Conservation (phyloP, 2,113 vertebrate species). For the Ciconia maguari region DNA sequence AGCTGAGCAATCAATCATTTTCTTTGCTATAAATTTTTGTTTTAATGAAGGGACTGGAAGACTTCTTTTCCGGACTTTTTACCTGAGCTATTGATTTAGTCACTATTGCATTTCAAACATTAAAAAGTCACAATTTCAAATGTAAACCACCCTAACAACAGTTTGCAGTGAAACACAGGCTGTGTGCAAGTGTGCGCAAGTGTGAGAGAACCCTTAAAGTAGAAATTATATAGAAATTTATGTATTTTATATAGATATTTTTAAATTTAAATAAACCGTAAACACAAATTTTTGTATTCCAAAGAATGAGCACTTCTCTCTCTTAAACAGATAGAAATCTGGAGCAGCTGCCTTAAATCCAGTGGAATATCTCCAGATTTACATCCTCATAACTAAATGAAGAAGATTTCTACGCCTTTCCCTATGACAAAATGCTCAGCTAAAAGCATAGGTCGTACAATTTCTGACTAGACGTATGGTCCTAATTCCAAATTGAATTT, state of each 20-base stretch:
- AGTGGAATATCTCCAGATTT: background rate
- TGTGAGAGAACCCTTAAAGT: background rate
- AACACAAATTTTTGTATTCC: background rate
- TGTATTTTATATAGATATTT: background rate
- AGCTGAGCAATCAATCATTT: constrained; percentile 25
- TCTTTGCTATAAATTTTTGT: constrained; percentile 15
- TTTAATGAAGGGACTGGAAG: background rate
- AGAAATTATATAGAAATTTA: background rate
- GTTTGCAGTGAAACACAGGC: background rate
- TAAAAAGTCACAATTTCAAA: background rate
- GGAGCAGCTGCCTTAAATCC: background rate
- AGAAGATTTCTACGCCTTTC: background rate
- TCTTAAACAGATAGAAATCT: background rate
- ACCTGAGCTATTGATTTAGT: background rate
- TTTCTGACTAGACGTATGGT: background rate
- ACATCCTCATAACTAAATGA: background rate
- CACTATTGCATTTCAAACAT: background rate
- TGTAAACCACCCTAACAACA: background rate
- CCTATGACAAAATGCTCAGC: background rate
- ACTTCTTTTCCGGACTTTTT: background rate
- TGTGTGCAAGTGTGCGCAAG: background rate
- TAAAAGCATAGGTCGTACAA: constrained; percentile 19
- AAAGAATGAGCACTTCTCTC: background rate
- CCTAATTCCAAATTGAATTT: constrained; percentile 62
- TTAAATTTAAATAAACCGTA: background rate